Evolutionary conservation across 2,888 invertebrate species (phyloP), one percentile per base, ranked within the genome.

Genomic region (Hyposoter dolosus): DNA sequence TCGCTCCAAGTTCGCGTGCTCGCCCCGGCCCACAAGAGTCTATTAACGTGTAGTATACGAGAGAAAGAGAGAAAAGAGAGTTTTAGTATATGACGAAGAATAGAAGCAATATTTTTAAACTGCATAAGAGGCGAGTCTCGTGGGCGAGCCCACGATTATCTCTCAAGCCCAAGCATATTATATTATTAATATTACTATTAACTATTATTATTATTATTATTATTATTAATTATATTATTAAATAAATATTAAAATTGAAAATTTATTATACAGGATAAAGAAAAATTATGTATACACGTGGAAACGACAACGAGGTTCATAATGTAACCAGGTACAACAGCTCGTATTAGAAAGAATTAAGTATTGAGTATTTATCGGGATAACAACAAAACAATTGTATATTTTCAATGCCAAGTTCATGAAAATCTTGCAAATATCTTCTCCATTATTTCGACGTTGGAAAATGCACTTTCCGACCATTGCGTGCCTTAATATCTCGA

Each of bases 1-100:
- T 60, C 79, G 85, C 83, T 82, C 79, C 56, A 83, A 85, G 72
- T 81, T 86, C 86, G 86, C 86, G 76, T 86, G 83, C 86, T 83
- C 83, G 81, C 77, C 89, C 77, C 89, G 89, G 92, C 91, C 92
- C 89, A 91, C 90, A 91, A 91, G 92, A 92, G 92, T 92, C 92
- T 92, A 92, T 92, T 90, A 92, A 91, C 90, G 86, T 78, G 86
- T 78, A 91, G 89, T 90, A 88, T 90, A 90, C 84, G 75, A 75
- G 81, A 71, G 65, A 84, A 72, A 84, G 76, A 82, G 68, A 72
- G 75, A 78, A 68, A 53, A 80, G 53, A 81, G 65, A 53, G n/a
- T 66, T 76, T 76, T 76, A 78, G 78, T 78, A 82, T 68, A 80
- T 35, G 72, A 80, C 47, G 68, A 56, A 80, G 43, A 72, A 63